Conservation (phyloP, 2,113 vertebrate genomes). For the Ageneiosus marmoratus region DNA sequence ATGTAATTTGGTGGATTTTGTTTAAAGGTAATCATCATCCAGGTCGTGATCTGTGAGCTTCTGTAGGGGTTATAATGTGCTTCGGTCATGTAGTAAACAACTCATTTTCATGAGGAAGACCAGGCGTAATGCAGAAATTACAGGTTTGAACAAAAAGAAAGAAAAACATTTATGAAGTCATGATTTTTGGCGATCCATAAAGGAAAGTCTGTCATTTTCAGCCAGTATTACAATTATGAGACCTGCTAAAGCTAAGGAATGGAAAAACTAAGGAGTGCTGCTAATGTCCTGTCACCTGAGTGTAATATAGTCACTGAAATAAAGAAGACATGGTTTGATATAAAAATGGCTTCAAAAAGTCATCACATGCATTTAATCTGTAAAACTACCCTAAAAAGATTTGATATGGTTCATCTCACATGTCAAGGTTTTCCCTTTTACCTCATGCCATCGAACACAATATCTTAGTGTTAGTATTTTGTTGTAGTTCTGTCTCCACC, state of each 20-base stretch:
- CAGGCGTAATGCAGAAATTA: neutral
- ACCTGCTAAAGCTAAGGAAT: too few species aligned
- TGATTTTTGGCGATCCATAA: too few species aligned
- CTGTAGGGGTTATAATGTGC: neutral
- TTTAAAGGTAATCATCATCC: conserved; percentile 18
- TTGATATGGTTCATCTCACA: neutral
- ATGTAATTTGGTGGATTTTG: conserved; percentile 18
- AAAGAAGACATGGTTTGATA: too few species aligned
- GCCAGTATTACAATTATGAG: too few species aligned
- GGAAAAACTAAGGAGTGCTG: too few species aligned
- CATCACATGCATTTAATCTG: neutral
- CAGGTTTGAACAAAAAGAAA: neutral
- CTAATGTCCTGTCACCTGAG: too few species aligned
- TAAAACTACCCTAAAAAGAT: neutral
- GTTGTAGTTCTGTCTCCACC: too few species aligned
- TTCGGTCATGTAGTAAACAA: conserved; percentile 1
- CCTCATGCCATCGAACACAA: too few species aligned
- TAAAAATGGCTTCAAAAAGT: too few species aligned
- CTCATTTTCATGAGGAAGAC: neutral
- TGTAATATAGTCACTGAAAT: too few species aligned
- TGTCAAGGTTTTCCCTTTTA: too few species aligned
- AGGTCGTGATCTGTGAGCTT: conserved; percentile 21
- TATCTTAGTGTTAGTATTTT: neutral
- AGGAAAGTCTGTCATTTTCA: too few species aligned
- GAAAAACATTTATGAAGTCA: neutral